A percentile compares a stretch with the other conserved stretches of the same genome.
Evolutionary conservation across 2,888 invertebrate species (phyloP).

Genomic region (Deilephila porcellus): DNA sequence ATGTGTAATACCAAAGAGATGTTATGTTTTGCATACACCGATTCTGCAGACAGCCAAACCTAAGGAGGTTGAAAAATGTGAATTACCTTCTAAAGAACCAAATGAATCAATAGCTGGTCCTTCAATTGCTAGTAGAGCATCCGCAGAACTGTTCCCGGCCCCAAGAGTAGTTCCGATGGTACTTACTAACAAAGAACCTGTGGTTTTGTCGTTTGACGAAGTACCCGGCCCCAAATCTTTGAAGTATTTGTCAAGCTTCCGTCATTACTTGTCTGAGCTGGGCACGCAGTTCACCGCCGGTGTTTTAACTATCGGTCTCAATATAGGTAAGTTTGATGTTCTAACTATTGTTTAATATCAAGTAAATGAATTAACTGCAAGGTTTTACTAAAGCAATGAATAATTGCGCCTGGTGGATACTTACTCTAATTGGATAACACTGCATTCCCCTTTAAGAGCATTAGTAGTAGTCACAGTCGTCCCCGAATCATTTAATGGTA

Average conservation of each 20-base stretch:
- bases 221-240: conserved; percentile 87
- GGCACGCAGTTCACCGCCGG: conserved; percentile 86
- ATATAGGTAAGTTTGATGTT: conserved; percentile 71
- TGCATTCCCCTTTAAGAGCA: too few species aligned
- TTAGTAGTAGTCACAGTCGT: too few species aligned
- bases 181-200: conserved; percentile 62
- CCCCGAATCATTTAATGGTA: too few species aligned
- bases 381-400: not conserved
- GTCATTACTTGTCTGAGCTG: conserved; percentile 85
- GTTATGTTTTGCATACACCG: conserved; percentile 43
- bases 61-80: conserved; percentile 43
- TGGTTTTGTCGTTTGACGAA: conserved; percentile 84
- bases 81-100: conserved; percentile 34
- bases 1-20: conserved; percentile 45
- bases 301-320: conserved; percentile 78
- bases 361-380: not conserved
- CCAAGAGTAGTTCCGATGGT: conserved; percentile 64
- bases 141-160: conserved; percentile 59
- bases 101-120: conserved; percentile 29
- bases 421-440: too few species aligned
- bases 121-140: conserved; percentile 25
- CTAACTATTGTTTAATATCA: too few species aligned
- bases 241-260: conserved; percentile 83
- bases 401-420: too few species aligned
- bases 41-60: conserved; percentile 51